Evolutionary conservation across 2,888 invertebrate genomes (phyloP), one percentile per base, ranked within the genome.

Genomic region (Tholera decimalis): DNA sequence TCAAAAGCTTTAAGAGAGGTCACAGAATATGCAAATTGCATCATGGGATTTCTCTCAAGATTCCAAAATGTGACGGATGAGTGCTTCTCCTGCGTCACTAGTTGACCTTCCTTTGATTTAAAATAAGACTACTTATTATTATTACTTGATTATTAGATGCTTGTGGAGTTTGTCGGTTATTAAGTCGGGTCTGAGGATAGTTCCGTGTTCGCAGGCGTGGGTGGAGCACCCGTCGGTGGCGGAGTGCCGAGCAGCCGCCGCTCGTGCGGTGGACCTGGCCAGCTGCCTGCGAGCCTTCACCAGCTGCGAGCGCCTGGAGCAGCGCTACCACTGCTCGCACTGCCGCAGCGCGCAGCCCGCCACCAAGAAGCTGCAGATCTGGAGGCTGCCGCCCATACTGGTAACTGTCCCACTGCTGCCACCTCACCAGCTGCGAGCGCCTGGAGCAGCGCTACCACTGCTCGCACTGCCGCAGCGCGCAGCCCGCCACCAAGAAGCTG

Each of bases 251-350:
- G 96, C 96, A 79, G 96, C 96, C 79, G 97, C 98, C 85, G 97
- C 97, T 5, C 98, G 98, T 77, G 98, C 98, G 3, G 97, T 99
- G 63, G 97, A 98, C 92, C 95, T 99, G 79, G 97, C 97, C 88
- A 96, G 97, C 82, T 99, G 99, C 89, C 96, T 99, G 84, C 97
- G 97, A 83, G 98, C 98, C 35, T 99, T 99, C 95, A 98, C 98
- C 5, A 97, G 97, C 56, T 97, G 98, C 88, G 99, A 99, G 93
- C 96, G 97, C 46, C 94, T 99, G 58, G 98, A 98, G 88, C 97
- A 98, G 88, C 97, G 97, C 89, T 98, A 98, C 94, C 97, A 97
- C 89, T 99, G 99, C 94, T 96, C 97, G 64, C 97, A 97, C 85
- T 99, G 99, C 93, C 97, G 97, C 87, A 96, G 97, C 83, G 97